Evolutionary conservation across 2,113 vertebrate genomes (phyloP).

Genomic region (Halcyon malimbica): DNA sequence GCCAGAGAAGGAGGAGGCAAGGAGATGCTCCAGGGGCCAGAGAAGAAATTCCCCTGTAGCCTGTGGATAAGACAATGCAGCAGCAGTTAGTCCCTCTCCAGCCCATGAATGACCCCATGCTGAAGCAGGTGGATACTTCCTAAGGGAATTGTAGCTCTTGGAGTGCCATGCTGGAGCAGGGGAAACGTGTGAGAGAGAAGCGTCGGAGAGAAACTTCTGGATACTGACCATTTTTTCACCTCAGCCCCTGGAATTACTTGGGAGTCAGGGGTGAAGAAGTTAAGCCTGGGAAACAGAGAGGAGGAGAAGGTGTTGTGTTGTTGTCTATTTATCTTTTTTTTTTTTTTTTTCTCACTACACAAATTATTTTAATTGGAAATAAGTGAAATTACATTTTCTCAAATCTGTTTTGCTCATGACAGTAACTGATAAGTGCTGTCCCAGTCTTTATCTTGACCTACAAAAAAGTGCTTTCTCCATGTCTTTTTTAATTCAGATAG

Average conservation of each 20-base stretch:
- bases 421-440: background rate
- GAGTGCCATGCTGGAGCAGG: background rate
- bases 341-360: background rate
- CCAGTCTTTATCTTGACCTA: background rate
- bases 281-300: background rate
- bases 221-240: background rate
- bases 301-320: background rate
- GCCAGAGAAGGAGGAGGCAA: background rate
- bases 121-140: background rate
- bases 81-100: background rate
- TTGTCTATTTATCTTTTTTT: background rate
- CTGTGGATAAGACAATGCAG: background rate
- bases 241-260: fast-evolving
- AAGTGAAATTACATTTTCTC: background rate
- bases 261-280: background rate
- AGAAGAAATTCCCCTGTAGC: background rate
- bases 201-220: fast-evolving
- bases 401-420: background rate
- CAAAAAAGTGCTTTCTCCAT: background rate
- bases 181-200: background rate
- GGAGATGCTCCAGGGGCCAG: background rate
- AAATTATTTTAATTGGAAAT: background rate
- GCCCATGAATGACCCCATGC: background rate
- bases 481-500: background rate
- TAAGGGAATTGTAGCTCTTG: background rate